Base-by-base conservation (phyloP, 1,140 invertebrate species). In the Solenopsis fugax region DNA sequence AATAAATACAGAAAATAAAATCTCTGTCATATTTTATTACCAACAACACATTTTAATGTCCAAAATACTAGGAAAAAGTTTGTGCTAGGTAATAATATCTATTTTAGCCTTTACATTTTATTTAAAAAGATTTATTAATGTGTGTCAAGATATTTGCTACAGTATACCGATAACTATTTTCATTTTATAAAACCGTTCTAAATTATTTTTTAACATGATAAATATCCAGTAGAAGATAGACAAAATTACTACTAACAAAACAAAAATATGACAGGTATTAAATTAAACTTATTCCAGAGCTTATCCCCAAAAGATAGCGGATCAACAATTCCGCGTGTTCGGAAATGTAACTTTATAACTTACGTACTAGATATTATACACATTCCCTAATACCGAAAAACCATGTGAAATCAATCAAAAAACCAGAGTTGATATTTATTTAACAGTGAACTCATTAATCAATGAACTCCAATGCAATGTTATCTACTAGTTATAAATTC, bases 1-100 rank as follows among this genome's bases (percentile, higher is more conserved):
- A 90, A 90, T 85, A 88, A 88, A 67, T 85, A 76, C 29, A 64
- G 29, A 87, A 89, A 78, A 50, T 72, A 82, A 65, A 12, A 56
- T 69, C 0, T 54, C 0, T 52, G 18, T 76, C 72, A 56, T 82
- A 87, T 41, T 18, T 60, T 75, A 45, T 52, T 50, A 1, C 12
- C 48, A 76, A 60, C 4, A 13, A 69, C 48, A 41, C 41, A 7
- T 75, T 29, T 45, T 58, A 9, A 29, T 29, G 29, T 29, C 29
- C 45, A 18, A 24, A 48, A 52, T 13, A n/a, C 7, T 34, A 76
- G 50, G 16, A 58, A 73, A 81, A 7, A 2, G 41, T 56, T 69
- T 1, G 2, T 45, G 29, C 16, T 58, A 34, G 3, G 9, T 21
- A 80, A 84, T 50, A 72, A 34, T 13, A 67, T 67, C 16, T n/a